Base-by-base conservation (phyloP, 1,140 invertebrate species). In the Drosophila persimilis region DNA sequence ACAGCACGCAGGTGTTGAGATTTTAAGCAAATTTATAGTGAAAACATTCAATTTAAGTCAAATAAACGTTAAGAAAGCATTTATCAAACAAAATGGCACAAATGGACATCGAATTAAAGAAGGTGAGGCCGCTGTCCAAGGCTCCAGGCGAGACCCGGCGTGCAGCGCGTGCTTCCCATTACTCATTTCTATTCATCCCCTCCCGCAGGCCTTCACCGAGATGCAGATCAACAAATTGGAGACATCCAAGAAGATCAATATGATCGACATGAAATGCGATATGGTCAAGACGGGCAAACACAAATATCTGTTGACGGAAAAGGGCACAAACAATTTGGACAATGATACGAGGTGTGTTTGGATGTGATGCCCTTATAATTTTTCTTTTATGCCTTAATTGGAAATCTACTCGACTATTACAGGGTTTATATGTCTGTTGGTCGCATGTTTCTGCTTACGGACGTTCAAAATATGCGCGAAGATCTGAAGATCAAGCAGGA, bases 181-280 rank as follows among this genome's bases (percentile, higher is more conserved):
- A 58, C 31, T 69, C 44, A 64, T 62, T 26, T 15, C 26, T 47
- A 43, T 15, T 22, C 50, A 35, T 35, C 46, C 13, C 4, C 31
- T 29, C n/a, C n/a, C 11, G 20, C 24, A 91, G 91, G 91, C 91
- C 20, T 91, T 91, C 15, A 88, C 89, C 43, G 90, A 91, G 57
- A 91, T 91, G 90, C 91, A 91, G 77, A 74, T 90, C 7, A 91
- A 86, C 53, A 91, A 91, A 75, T 74, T 91, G 56, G 91, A 91
- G 22, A 91, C 91, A 1, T 80, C 90, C 1, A 91, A 91, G 44
- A 91, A 91, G 67, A 89, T 91, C 22, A 90, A 90, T 46, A 90
- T 90, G 80, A 83, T 91, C 26, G 90, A 91, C 62, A 85, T 90
- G 79, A 90, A 91, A 51, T 86, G 76, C 54, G 86, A 91, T 51